Evolutionary conservation across 2,113 vertebrate genomes (phyloP).

Genomic region (Tapirus terrestris): DNA sequence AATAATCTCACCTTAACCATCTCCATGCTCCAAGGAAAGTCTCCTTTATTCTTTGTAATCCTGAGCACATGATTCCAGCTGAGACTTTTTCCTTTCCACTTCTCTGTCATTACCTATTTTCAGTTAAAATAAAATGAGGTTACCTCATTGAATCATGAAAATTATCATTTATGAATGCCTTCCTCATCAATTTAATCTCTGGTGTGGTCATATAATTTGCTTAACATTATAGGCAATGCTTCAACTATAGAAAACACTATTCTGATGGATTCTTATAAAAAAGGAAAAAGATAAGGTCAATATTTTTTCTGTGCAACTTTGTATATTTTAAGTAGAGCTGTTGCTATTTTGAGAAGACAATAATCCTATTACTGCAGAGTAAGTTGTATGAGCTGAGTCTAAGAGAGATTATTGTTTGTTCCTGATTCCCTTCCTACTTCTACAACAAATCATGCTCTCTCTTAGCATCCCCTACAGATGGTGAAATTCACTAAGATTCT

Average conservation of each 20-base stretch:
- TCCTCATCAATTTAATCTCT: constrained; percentile 53
- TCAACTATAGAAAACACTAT: constrained; percentile 21
- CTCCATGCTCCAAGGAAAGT: neutral
- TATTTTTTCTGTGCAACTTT: constrained; percentile 13
- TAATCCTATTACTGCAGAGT: neutral
- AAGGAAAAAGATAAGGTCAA: constrained; percentile 36
- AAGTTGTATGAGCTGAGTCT: neutral
- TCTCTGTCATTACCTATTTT: constrained; percentile 33
- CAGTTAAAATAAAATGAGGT: constrained; percentile 69
- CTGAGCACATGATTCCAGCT: neutral
- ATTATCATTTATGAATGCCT: constrained; percentile 41
- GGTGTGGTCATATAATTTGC: constrained; percentile 26
- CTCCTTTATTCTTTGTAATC: neutral
- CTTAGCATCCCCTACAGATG: neutral
- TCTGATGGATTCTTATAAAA: constrained; percentile 32
- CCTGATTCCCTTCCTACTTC: neutral
- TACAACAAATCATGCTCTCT: neutral
- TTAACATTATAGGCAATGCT: constrained; percentile 26
- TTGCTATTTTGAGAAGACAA: neutral
- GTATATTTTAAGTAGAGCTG: constrained; percentile 19
- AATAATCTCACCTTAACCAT: neutral
- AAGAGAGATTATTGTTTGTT: constrained; percentile 16
- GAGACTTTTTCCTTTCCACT: neutral
- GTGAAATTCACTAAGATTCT: neutral
- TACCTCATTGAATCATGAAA: constrained; percentile 8